A percentile compares a stretch with the other conserved stretches of the same genome.
phyloP scores from a whole-genome alignment of 2,888 invertebrate genomes.

The Caprella mutica region DNA sequence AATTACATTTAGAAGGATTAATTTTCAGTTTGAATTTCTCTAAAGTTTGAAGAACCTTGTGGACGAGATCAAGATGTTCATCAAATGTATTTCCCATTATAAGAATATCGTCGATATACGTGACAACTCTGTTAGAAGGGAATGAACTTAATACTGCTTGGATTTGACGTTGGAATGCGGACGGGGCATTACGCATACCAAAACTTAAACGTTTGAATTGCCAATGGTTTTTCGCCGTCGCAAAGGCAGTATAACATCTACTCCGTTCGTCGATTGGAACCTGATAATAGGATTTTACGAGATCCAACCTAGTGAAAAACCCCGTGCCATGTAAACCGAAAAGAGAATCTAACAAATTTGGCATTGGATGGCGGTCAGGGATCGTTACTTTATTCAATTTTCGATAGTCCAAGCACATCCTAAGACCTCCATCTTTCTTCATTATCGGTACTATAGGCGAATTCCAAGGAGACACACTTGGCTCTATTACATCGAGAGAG shows the following conservation, averaged over 20 bases:
- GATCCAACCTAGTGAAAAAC: conserved; percentile 1
- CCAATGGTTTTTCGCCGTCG: neutral
- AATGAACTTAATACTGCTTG: neutral
- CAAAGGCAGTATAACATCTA: neutral
- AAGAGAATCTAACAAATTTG: neutral
- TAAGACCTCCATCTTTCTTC: neutral
- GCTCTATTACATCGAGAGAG: too few relatives aligned
- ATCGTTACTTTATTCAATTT: conserved; percentile 1
- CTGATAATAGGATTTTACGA: neutral
- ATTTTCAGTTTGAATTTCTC: neutral
- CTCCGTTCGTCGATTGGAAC: neutral
- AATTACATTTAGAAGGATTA: neutral
- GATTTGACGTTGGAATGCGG: neutral
- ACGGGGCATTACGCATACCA: neutral
- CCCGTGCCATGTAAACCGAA: conserved; percentile 3
- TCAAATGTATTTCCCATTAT: neutral
- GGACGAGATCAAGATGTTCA: neutral
- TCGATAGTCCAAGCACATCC: neutral
- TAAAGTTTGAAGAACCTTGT: neutral
- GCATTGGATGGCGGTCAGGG: neutral
- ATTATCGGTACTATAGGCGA: neutral
- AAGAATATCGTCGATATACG: neutral
- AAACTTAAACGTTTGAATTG: neutral
- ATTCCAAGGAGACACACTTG: too few relatives aligned
- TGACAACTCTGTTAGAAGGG: neutral